phyloP scores from a whole-genome alignment of 2,888 invertebrate species.

The Temnothorax unifasciatus region DNA sequence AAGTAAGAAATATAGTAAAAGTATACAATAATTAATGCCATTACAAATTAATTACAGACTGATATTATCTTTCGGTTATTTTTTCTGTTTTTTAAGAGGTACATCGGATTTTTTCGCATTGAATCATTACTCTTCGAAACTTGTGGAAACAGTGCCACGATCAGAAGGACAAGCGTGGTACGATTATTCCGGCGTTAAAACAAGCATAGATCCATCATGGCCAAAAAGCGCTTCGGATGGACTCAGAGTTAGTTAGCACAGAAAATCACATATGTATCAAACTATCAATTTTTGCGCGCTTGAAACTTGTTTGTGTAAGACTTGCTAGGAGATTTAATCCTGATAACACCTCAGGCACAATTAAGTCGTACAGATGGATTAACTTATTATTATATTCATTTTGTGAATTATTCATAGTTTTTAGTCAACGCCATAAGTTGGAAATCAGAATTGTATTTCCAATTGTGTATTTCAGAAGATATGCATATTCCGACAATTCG shows the following conservation, averaged over 20 bases:
- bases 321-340: conserved; percentile 24
- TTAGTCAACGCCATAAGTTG: conserved; percentile 6
- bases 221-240: conserved; percentile 88
- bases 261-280: conserved; percentile 44
- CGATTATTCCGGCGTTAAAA: conserved; percentile 86
- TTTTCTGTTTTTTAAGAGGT: conserved; percentile 77
- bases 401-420: conserved; percentile 37
- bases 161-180: conserved; percentile 71
- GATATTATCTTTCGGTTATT: not conserved
- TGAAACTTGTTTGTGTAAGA: conserved; percentile 26
- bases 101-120: conserved; percentile 80
- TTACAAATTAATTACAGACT: not conserved
- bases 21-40: not conserved
- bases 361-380: conserved; percentile 30
- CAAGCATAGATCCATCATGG: conserved; percentile 89
- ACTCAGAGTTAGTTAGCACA: conserved; percentile 87
- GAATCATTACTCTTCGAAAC: conserved; percentile 79
- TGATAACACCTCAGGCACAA: conserved; percentile 25
- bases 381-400: conserved; percentile 47
- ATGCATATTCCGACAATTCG: not conserved
- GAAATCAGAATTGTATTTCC: conserved; percentile 44
- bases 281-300: conserved; percentile 38
- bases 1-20: conserved; percentile 68
- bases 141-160: conserved; percentile 66
- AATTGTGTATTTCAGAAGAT: conserved; percentile 29